phyloP scores from a whole-genome alignment of 2,888 invertebrate species.

The Anorthoa munda region DNA sequence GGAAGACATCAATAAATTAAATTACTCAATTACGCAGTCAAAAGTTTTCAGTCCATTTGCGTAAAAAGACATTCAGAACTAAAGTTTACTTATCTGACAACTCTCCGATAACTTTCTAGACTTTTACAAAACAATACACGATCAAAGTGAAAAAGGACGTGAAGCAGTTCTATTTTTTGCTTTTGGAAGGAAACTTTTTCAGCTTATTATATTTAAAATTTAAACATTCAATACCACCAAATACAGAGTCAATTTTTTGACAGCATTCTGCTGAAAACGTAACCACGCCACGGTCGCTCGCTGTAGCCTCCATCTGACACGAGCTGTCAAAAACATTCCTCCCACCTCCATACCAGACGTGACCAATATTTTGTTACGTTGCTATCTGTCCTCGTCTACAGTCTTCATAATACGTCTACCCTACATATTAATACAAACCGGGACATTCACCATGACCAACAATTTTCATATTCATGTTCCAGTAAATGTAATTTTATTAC shows the following conservation, averaged over 20 bases:
- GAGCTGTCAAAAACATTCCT: conserved; percentile 13
- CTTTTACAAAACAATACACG: conserved; percentile 38
- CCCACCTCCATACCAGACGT: conserved; percentile 1
- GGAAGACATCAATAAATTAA: conserved; percentile 7
- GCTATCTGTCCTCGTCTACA: neutral
- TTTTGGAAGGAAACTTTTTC: neutral
- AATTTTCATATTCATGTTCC: conserved; percentile 17
- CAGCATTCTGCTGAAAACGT: neutral
- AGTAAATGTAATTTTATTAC: conserved; percentile 30
- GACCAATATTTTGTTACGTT: neutral
- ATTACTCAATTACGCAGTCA: neutral
- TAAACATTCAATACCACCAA: neutral
- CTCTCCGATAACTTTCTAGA: conserved; percentile 41
- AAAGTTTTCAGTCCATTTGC: conserved; percentile 7
- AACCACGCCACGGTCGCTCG: neutral
- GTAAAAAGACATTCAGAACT: neutral
- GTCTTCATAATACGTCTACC: neutral
- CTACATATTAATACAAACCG: conserved; percentile 13
- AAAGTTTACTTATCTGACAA: conserved; percentile 11
- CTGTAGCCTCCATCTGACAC: neutral
- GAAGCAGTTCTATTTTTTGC: neutral
- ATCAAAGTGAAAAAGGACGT: conserved; percentile 28
- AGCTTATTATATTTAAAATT: neutral
- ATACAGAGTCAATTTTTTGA: neutral
- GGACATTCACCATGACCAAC: conserved; percentile 16